Percentiles rank a stretch among this genome's conserved stretches.
Conservation (phyloP, 2,888 invertebrate genomes). For the Ischnus inquisitorius region DNA sequence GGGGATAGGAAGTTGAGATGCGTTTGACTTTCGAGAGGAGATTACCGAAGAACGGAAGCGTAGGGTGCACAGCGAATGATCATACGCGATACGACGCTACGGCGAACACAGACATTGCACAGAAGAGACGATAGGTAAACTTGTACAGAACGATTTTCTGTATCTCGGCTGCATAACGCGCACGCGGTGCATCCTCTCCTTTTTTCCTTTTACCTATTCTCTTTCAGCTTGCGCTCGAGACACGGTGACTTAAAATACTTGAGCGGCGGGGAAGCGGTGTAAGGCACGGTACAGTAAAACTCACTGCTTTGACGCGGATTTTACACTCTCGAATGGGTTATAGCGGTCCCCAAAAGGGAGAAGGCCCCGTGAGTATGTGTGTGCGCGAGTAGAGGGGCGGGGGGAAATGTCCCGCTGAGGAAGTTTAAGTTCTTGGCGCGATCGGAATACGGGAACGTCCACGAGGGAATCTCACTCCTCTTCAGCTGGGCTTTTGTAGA, state of each 20-base stretch:
- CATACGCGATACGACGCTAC: background rate
- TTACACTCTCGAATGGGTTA: constrained; percentile 12
- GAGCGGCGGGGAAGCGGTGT: background rate
- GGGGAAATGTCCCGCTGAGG: constrained; percentile 17
- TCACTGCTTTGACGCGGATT: constrained; percentile 42
- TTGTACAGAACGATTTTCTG: background rate
- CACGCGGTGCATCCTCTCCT: constrained; percentile 8
- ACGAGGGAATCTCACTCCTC: constrained; percentile 52
- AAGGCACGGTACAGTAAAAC: background rate
- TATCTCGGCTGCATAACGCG: background rate
- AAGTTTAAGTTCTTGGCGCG: constrained; percentile 60
- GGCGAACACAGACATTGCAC: background rate
- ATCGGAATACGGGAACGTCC: constrained; percentile 60
- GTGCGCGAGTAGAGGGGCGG: background rate
- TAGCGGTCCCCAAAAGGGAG: background rate
- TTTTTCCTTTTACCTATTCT: background rate
- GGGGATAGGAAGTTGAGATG: constrained; percentile 7
- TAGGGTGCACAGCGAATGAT: constrained; percentile 5
- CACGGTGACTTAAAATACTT: constrained; percentile 25
- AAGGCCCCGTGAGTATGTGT: background rate
- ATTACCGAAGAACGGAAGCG: background rate
- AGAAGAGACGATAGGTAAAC: background rate
- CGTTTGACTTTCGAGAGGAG: background rate
- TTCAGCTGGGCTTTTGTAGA: constrained; percentile 30
- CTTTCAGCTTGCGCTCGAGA: background rate